Percentiles rank a stretch among this genome's conserved stretches.
phyloP scores from a whole-genome alignment of 2,797 vertebrate genomes.

The Xyrichtys novacula region DNA sequence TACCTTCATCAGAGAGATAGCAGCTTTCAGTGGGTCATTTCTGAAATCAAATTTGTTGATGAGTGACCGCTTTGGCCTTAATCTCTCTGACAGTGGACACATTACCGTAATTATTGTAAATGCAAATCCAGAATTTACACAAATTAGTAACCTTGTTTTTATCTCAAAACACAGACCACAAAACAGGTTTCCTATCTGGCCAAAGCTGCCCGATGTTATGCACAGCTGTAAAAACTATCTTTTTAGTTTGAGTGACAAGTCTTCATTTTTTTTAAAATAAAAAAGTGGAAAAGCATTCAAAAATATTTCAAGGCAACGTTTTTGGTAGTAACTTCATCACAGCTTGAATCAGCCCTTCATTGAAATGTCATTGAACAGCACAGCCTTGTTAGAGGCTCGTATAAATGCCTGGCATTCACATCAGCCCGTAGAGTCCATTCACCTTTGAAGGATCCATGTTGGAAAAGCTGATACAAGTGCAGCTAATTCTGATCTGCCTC shows the following conservation, averaged over 20 bases:
- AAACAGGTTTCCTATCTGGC: background rate
- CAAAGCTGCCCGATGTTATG: background rate
- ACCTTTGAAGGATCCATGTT: constrained; percentile 38
- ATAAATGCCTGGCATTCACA: constrained; percentile 45
- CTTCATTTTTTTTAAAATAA: constrained; percentile 24
- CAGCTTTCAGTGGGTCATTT: constrained; percentile 23
- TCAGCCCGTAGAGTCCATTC: constrained; percentile 51
- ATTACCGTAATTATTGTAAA: constrained; percentile 49
- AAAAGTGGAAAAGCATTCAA: background rate
- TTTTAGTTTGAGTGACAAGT: background rate
- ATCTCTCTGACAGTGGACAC: constrained; percentile 20
- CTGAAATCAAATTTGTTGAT: constrained; percentile 30
- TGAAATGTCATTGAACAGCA: constrained; percentile 62
- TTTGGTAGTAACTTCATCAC: constrained; percentile 15
- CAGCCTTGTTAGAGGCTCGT: constrained; percentile 43
- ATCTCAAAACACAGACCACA: background rate
- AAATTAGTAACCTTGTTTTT: constrained; percentile 11
- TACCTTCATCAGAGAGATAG: constrained; percentile 29
- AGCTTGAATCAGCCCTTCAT: constrained; percentile 48
- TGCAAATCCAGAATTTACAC: constrained; percentile 38
- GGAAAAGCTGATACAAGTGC: constrained; percentile 25
- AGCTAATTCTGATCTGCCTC: constrained; percentile 45
- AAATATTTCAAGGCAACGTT: background rate
- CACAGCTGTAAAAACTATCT: background rate
- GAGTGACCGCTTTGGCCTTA: constrained; percentile 33